These are phyloP conservation scores for Pterocles gutturalis DNA, from an alignment of 2,113 vertebrate genomes.

Conservation along the genomic window DNA sequence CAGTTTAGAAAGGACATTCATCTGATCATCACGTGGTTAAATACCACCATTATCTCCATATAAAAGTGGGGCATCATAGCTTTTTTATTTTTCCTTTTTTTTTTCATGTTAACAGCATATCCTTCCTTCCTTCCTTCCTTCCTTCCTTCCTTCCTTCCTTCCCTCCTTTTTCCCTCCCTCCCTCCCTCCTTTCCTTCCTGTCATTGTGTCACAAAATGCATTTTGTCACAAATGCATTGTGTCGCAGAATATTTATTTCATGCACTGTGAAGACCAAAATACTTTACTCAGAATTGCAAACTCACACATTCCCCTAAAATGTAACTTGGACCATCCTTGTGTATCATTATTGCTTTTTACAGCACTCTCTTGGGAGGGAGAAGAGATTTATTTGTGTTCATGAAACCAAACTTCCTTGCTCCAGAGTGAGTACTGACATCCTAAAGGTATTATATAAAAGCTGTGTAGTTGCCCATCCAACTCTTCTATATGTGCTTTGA, in stretches of 20 bases:
- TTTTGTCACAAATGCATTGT: background rate
- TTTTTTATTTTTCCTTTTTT: background rate
- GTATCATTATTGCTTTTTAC: background rate
- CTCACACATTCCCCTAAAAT: background rate
- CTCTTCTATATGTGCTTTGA: background rate
- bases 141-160: too few species aligned
- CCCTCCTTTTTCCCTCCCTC: too few species aligned
- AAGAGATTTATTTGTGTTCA: background rate
- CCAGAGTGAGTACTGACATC: background rate
- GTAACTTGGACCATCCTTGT: background rate
- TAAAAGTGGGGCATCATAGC: background rate
- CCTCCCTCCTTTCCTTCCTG: rapidly evolving
- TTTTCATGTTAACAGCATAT: background rate
- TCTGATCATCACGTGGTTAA: slow-evolving; percentile 32
- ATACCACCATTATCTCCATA: background rate
- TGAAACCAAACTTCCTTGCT: background rate
- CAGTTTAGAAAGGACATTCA: slow-evolving; percentile 52
- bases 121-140: too few species aligned
- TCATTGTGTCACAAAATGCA: background rate
- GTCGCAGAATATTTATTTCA: background rate
- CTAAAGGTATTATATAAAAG: background rate
- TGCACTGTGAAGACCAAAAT: background rate
- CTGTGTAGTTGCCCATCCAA: background rate
- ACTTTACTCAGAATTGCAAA: background rate
- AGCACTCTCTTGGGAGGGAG: background rate